Base-by-base conservation (phyloP, 2,797 vertebrate species). In the Pangasius djambal region DNA sequence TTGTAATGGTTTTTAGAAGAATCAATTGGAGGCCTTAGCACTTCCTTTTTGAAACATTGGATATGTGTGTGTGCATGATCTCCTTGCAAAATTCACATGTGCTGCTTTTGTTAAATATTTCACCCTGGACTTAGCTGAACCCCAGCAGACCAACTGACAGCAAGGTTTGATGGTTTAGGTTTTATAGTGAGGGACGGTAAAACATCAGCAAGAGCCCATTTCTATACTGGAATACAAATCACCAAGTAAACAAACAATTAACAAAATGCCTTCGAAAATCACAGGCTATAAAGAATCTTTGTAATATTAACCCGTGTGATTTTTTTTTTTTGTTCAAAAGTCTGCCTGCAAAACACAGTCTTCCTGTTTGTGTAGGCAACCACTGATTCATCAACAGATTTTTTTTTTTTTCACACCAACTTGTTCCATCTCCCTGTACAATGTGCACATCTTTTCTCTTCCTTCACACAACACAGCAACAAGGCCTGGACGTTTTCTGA, bases 341-440 rank as follows among this genome's bases (percentile, higher is more conserved):
- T 85, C 77, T 65, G 88, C 48, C 52, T 88, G 83, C 89, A 88
- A 88, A 87, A 91, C 44, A 70, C 90, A 87, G 86, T 52, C 88
- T 89, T 91, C 91, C 89, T 90, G 90, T 89, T 90, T 88, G 89
- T 88, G 92, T 92, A 90, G 91, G 92, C 87, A 88, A 90, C 72
- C 89, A 88, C 90, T 91, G 91, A 92, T 92, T 92, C 91, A 91
- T 92, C 87, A 31, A 89, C 88, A 89, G 87, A 89, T 86, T 89
- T 82, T 78, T 88, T 89, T 88, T 83, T 67, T 88, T 87, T 84
- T 83, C 86, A 87, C 89, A 90, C 88, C 83, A 89, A 86, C 90
- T 88, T 86, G 86, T 88, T 90, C 89, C 88, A 78, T 88, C 65
- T 91, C 84, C 75, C 74, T 63, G 84, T 83, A 77, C 89, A 89